A percentile compares a stretch with the other conserved stretches of the same genome.
Conservation (phyloP, 2,797 vertebrate species). For the Poeciliopsis infans region DNA sequence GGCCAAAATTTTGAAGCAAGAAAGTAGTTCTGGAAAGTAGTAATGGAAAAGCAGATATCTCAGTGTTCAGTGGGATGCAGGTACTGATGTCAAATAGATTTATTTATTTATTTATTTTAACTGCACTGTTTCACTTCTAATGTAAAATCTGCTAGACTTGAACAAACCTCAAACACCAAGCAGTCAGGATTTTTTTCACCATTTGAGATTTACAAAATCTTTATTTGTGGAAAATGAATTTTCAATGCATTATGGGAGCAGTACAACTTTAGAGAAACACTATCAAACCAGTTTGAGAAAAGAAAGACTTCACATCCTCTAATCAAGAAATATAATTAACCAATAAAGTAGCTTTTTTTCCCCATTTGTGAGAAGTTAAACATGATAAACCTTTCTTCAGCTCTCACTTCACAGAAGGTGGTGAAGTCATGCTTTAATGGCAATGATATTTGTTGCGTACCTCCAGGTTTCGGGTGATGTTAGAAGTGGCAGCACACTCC, state of each 20-base stretch:
- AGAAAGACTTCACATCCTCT: background rate
- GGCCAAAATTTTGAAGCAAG: too few species aligned
- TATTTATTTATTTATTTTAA: too few species aligned
- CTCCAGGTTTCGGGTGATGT: constrained; percentile 86
- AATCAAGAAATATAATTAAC: background rate
- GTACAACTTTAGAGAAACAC: background rate
- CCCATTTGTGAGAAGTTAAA: background rate
- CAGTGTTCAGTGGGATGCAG: too few species aligned
- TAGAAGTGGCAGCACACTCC: constrained; percentile 84
- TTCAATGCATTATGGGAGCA: background rate
- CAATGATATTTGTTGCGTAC: constrained; percentile 62
- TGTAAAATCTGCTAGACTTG: too few species aligned
- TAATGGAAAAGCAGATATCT: too few species aligned
- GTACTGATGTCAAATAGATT: too few species aligned
- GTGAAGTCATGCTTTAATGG: background rate
- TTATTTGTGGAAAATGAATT: too few species aligned
- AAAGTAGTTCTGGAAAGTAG: too few species aligned
- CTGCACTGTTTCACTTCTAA: too few species aligned
- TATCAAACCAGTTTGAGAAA: background rate
- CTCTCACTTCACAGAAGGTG: background rate
- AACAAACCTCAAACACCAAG: too few species aligned
- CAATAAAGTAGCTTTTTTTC: background rate
- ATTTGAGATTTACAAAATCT: too few species aligned
- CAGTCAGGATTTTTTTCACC: too few species aligned
- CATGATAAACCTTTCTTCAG: background rate